Evolutionary conservation across 2,797 vertebrate genomes (phyloP).

Genomic region (Paramormyrops hopkinsi): DNA sequence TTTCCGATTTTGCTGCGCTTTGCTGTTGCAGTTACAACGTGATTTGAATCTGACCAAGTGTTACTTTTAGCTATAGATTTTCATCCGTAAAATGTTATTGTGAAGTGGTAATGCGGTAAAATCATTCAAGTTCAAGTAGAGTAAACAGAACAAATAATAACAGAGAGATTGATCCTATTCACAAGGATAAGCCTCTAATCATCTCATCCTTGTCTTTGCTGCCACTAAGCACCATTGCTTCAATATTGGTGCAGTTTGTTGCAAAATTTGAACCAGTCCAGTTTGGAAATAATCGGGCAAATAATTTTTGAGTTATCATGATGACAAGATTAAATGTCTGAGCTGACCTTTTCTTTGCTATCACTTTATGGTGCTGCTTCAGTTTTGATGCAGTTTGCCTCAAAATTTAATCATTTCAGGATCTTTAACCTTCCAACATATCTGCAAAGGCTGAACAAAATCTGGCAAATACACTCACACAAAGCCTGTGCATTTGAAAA

Average conservation of each 20-base stretch:
- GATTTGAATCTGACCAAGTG: no score
- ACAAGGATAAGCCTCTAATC: neutral
- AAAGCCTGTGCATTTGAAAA: neutral
- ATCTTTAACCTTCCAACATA: no score
- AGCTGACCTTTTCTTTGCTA: neutral
- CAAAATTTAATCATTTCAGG: neutral
- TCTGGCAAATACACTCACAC: neutral
- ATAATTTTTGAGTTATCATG: neutral
- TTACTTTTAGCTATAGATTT: no score
- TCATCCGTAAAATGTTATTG: no score
- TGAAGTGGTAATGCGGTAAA: no score
- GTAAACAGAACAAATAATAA: no score
- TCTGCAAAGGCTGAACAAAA: neutral
- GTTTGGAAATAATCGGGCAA: neutral
- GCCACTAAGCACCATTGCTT: neutral
- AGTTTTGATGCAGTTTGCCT: neutral
- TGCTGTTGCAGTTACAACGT: no score
- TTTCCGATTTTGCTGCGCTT: no score
- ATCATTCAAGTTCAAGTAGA: no score
- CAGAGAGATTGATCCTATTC: no score
- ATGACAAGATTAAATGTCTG: neutral
- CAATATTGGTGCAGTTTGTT: neutral
- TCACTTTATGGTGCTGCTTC: neutral
- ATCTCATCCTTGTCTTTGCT: neutral
- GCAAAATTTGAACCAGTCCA: neutral